Conservation (phyloP, 2,888 invertebrate genomes). For the Craniophora ligustri region DNA sequence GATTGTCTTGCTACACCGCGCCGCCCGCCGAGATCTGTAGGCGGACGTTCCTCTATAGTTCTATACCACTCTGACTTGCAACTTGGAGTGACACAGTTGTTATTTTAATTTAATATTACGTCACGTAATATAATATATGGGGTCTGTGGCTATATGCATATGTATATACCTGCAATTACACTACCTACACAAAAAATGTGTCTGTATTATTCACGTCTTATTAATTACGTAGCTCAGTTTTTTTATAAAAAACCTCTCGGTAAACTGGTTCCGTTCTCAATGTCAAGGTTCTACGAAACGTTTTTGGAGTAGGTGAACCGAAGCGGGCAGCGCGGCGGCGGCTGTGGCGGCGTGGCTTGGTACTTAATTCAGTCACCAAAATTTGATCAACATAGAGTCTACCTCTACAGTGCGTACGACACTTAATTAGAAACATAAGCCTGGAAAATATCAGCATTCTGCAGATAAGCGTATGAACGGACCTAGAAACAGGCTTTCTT, state of each 20-base stretch:
- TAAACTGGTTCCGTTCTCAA: constrained; percentile 65
- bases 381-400: too few relatives aligned
- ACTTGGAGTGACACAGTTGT: constrained; percentile 14
- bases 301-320: constrained; percentile 28
- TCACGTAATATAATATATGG: constrained; percentile 28
- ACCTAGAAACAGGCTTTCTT: background rate
- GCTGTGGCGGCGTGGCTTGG: too few relatives aligned
- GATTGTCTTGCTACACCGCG: too few relatives aligned
- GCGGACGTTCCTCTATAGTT: constrained; percentile 2
- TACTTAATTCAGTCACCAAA: too few relatives aligned
- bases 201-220: constrained; percentile 60
- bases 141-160: constrained; percentile 20
- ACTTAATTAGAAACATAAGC: too few relatives aligned
- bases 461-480: background rate
- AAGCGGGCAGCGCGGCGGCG: background rate
- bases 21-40: too few relatives aligned
- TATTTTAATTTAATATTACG: constrained; percentile 23
- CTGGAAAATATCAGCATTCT: too few relatives aligned
- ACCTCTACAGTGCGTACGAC: too few relatives aligned
- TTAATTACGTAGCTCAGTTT: constrained; percentile 59
- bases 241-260: constrained; percentile 57
- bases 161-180: constrained; percentile 24
- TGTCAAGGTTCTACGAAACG: constrained; percentile 67
- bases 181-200: constrained; percentile 30
- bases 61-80: constrained; percentile 1